phyloP scores from a whole-genome alignment of 1,140 invertebrate species.

The Trichogramma pretiosum region DNA sequence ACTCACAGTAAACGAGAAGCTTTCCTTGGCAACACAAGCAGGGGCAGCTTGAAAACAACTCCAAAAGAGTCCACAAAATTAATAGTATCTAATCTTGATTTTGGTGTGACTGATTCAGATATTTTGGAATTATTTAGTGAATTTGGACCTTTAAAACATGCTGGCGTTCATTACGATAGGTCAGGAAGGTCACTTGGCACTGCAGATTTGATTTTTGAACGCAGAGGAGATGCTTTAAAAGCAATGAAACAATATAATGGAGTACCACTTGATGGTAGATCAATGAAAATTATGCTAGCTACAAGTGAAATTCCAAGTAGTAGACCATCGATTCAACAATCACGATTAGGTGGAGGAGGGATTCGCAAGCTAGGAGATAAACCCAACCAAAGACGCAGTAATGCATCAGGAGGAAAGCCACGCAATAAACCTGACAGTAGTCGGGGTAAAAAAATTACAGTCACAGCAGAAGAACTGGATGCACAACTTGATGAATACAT shows the following conservation, averaged over 20 bases:
- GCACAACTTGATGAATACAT: slow-evolving; percentile 91
- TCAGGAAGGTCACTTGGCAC: slow-evolving; percentile 92
- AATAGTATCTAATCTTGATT: slow-evolving; percentile 91
- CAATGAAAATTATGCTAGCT: slow-evolving; percentile 90
- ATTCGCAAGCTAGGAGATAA: no score
- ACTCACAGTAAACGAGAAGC: slow-evolving; percentile 7
- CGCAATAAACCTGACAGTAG: slow-evolving; percentile 44
- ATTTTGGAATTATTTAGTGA: slow-evolving; percentile 96
- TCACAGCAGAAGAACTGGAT: slow-evolving; percentile 87
- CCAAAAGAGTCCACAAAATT: slow-evolving; percentile 70
- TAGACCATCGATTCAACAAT: neutral
- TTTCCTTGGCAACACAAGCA: slow-evolving; percentile 7
- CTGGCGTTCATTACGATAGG: slow-evolving; percentile 93
- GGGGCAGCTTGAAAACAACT: no score
- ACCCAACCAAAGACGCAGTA: slow-evolving; percentile 37
- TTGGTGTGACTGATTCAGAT: slow-evolving; percentile 91
- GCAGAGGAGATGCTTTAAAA: slow-evolving; percentile 82
- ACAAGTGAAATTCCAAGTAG: slow-evolving; percentile 60
- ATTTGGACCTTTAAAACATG: slow-evolving; percentile 88
- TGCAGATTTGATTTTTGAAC: slow-evolving; percentile 93
- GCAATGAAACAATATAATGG: slow-evolving; percentile 99
- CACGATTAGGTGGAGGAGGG: neutral
- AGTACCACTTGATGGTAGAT: slow-evolving; percentile 86
- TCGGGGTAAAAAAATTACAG: slow-evolving; percentile 49
- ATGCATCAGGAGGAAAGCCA: slow-evolving; percentile 42